Percentiles rank a stretch among this genome's conserved stretches.
Evolutionary conservation across 2,888 invertebrate genomes (phyloP).

Genomic region (Theretra japonica): DNA sequence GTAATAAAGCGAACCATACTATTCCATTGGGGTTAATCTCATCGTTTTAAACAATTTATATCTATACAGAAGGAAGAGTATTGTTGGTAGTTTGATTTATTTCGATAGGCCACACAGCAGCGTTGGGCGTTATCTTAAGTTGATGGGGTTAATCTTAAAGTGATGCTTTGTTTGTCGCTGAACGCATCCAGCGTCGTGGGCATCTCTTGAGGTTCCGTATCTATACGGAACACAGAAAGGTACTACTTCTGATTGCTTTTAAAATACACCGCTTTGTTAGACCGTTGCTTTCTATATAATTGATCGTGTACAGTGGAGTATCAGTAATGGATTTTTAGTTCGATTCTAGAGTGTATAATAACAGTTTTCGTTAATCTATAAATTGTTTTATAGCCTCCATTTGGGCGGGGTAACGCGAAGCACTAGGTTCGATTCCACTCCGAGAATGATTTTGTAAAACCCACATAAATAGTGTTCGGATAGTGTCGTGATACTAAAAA

Average conservation of each 20-base stretch:
- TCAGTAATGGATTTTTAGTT: too few species aligned
- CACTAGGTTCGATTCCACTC: too few species aligned
- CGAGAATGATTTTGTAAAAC: too few species aligned
- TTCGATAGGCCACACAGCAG: constrained; percentile 67
- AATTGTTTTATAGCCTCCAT: too few species aligned
- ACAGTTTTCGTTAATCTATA: too few species aligned
- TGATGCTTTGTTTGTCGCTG: constrained; percentile 69
- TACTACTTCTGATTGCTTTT: constrained; percentile 46
- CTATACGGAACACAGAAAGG: constrained; percentile 54
- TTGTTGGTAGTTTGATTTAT: constrained; percentile 50
- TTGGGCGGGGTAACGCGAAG: too few species aligned
- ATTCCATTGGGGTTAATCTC: constrained; percentile 33
- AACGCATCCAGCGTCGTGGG: constrained; percentile 61
- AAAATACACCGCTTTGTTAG: constrained; percentile 26
- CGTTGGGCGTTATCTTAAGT: constrained; percentile 71
- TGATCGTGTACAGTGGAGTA: not conserved
- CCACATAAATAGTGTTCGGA: too few species aligned
- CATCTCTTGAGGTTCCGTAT: constrained; percentile 43
- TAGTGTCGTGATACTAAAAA: too few species aligned
- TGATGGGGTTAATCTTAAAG: constrained; percentile 76
- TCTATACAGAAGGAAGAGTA: constrained; percentile 28
- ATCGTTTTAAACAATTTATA: not conserved
- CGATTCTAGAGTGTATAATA: too few species aligned
- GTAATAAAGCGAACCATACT: constrained; percentile 18
- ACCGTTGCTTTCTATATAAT: not conserved